Percentiles rank a stretch among this genome's conserved stretches.
Evolutionary conservation across 1,140 invertebrate genomes (phyloP).

Genomic region (Cepaea nemoralis): DNA sequence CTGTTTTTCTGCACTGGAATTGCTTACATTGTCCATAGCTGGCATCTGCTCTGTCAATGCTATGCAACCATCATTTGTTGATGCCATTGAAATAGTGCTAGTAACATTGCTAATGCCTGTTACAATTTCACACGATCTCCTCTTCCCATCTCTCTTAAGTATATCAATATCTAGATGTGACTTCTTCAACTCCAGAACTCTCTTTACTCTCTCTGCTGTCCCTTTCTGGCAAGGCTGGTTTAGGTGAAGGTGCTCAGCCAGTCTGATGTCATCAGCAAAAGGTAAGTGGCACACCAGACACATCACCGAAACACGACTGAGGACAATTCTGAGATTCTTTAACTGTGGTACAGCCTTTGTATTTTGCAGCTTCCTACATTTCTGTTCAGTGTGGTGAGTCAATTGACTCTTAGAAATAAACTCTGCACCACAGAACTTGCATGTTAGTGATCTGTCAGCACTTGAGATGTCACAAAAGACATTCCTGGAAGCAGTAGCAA

Average conservation of each 20-base stretch:
- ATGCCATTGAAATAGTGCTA: background rate
- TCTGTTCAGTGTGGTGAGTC: background rate
- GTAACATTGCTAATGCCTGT: background rate
- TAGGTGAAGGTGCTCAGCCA: background rate
- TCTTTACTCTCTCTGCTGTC: background rate
- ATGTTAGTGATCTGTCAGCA: background rate
- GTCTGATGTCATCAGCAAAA: background rate
- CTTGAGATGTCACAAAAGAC: background rate
- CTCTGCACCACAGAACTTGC: background rate
- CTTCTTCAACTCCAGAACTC: background rate
- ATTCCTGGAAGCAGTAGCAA: background rate
- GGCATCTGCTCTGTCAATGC: background rate
- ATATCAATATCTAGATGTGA: background rate
- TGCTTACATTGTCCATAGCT: background rate
- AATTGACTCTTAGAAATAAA: background rate
- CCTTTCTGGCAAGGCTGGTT: background rate
- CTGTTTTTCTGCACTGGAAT: no score
- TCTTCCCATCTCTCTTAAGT: background rate
- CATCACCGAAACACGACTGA: background rate
- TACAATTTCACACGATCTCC: background rate
- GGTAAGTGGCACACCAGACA: background rate
- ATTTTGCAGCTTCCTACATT: background rate
- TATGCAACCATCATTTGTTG: background rate
- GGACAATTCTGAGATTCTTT: background rate
- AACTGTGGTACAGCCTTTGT: background rate